Conservation (phyloP, 2,888 invertebrate species). For the Rhagophthalmus giganteus region DNA sequence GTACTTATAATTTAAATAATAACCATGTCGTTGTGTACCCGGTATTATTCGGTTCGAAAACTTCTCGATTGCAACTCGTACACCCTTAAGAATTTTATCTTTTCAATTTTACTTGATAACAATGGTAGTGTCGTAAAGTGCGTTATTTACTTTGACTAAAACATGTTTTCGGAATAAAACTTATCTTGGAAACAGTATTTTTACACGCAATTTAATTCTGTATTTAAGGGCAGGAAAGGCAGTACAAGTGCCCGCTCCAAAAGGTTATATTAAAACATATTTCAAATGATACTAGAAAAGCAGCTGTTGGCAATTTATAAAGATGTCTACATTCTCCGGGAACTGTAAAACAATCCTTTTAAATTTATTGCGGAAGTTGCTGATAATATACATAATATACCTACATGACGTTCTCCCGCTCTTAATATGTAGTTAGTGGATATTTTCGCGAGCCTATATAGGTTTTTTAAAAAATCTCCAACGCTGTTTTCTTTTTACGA, state of each 20-base stretch:
- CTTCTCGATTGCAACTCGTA: too few species aligned
- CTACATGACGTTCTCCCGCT: too few species aligned
- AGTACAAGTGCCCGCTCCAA: conserved; percentile 5
- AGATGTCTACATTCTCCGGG: neutral
- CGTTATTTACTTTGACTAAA: conserved; percentile 10
- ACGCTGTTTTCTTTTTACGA: too few species aligned
- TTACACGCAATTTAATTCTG: conserved; percentile 14
- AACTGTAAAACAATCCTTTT: neutral
- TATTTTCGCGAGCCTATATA: too few species aligned
- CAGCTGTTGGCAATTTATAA: conserved; percentile 8
- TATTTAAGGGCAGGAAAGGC: conserved; percentile 12
- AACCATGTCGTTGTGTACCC: too few species aligned
- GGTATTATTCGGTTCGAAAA: too few species aligned
- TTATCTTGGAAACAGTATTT: conserved; percentile 8
- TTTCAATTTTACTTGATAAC: too few species aligned
- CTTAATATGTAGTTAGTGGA: too few species aligned
- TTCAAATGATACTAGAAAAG: conserved; percentile 8
- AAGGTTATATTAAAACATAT: conserved; percentile 14
- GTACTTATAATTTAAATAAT: too few species aligned
- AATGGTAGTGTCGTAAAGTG: conserved; percentile 5
- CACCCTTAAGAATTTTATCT: too few species aligned
- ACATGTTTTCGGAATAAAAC: conserved; percentile 8
- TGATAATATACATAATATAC: neutral
- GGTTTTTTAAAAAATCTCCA: too few species aligned
- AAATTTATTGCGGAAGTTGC: neutral